A percentile compares a stretch with the other conserved stretches of the same genome.
phyloP scores from a whole-genome alignment of 2,113 vertebrate species.

The Pogona vitticeps region DNA sequence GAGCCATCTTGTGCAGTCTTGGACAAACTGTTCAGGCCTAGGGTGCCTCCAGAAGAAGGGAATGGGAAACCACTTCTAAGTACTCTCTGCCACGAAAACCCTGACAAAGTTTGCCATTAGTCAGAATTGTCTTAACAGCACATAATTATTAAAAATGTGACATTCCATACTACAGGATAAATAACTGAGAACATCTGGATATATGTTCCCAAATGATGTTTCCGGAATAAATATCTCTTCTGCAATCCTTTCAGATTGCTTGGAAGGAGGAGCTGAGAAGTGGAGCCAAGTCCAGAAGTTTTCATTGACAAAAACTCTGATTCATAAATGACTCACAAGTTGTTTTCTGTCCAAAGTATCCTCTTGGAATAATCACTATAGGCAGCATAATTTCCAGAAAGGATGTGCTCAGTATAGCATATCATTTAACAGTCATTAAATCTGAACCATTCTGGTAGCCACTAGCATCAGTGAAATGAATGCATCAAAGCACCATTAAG shows the following conservation, averaged over 20 bases:
- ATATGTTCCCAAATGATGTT: background rate
- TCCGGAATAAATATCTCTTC: background rate
- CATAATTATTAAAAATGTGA: background rate
- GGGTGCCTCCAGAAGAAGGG: too few relatives aligned
- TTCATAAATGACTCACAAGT: constrained; percentile 58
- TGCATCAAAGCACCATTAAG: background rate
- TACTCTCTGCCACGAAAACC: too few relatives aligned
- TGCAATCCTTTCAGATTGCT: background rate
- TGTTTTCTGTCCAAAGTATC: constrained; percentile 43
- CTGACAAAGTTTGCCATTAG: too few relatives aligned
- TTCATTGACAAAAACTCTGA: constrained; percentile 39
- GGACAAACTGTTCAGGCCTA: too few relatives aligned
- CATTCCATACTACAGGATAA: background rate
- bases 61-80: too few relatives aligned
- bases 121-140: too few relatives aligned
- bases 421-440: constrained; percentile 57
- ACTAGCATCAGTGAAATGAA: constrained; percentile 7
- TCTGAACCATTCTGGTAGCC: constrained; percentile 1
- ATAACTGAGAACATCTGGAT: background rate
- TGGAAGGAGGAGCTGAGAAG: background rate
- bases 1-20: too few relatives aligned
- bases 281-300: constrained; percentile 23
- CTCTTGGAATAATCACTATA: constrained; percentile 44
- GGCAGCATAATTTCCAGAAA: constrained; percentile 41
- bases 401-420: constrained; percentile 56